A percentile compares a stretch with the other conserved stretches of the same genome.
Evolutionary conservation across 2,113 vertebrate genomes (phyloP).

Genomic region (Pollachius pollachius): DNA sequence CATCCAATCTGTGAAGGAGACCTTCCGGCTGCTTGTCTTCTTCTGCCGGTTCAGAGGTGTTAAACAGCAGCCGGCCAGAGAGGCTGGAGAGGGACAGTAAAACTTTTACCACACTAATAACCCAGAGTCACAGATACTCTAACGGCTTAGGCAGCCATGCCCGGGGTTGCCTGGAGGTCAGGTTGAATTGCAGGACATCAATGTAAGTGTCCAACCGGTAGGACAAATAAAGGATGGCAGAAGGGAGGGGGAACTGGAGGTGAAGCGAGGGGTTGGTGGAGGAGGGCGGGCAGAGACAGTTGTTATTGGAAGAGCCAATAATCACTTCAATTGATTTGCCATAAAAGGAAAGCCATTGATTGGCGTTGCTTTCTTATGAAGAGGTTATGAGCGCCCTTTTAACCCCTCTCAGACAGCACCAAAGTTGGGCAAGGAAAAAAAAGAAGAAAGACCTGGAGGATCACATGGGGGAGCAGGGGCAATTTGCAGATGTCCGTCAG

Average conservation of each 20-base stretch:
- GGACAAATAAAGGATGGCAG: conserved; percentile 60
- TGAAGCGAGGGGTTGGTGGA: conserved; percentile 23
- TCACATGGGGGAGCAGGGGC: no score
- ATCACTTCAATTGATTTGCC: conserved; percentile 67
- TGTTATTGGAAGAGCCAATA: conserved; percentile 59
- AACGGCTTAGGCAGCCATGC: conserved; percentile 65
- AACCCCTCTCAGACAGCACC: conserved; percentile 44
- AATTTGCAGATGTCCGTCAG: no score
- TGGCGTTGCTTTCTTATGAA: conserved; percentile 46
- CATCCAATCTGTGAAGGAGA: conserved; percentile 46
- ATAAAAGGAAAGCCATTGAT: conserved; percentile 61
- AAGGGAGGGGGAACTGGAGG: neutral
- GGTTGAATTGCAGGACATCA: conserved; percentile 76
- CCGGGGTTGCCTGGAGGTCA: conserved; percentile 70
- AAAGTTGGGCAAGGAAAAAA: conserved; percentile 36
- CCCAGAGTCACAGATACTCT: conserved; percentile 62
- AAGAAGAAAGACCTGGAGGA: conserved; percentile 45
- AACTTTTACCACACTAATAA: conserved; percentile 73
- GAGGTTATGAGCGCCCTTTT: conserved; percentile 52
- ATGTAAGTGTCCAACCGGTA: conserved; percentile 59
- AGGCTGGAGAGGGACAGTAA: conserved; percentile 67
- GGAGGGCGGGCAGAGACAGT: conserved; percentile 29
- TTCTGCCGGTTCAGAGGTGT: conserved; percentile 34
- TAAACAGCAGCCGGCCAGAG: conserved; percentile 61
- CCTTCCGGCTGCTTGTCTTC: conserved; percentile 38